Base-by-base conservation (phyloP, 2,113 vertebrate species). In the Sinocyclocheilus anophthalmus region DNA sequence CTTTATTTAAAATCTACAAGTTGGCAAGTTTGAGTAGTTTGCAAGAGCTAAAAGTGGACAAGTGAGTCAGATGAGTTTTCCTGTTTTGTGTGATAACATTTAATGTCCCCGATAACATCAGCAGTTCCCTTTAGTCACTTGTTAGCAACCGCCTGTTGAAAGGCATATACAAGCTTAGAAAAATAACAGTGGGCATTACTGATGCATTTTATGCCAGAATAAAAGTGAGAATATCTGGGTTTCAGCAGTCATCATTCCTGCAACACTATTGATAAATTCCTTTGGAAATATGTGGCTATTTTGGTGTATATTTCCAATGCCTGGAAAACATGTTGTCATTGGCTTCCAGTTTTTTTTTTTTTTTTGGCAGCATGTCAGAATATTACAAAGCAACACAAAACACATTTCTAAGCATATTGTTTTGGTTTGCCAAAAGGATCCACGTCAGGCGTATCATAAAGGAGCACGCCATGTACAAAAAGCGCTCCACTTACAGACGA, bases 381-480 rank as follows among this genome's bases (percentile, higher is more conserved):
- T 72, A 39, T 72, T 22, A 70, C 18, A 3, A 37, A 39, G 20
- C 37, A 24, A 45, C 39, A 75, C 39, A 3, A 45, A 45, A 24
- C 39, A 48, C 1, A 12, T 73, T 73, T 39, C 20, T 45, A 50
- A 76, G 73, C n/a, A 50, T 76, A 14, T 16, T 76, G 22, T 22
- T 20, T 22, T 45, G 4, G 9, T 39, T 55, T 69, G 92, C 88
- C 10, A 92, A 94, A 88, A 99, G 98, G 90, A 95, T 97, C 86
- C 88, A 94, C 48, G 91, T 99, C 57, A 98, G 95, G 90, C 94
- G 97, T 0, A 92, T 99, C 2, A 98, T 99, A 11, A 97, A 95
- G 0, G 95, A 95, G 92, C 97, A 95, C 87, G 97, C 97, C 0
- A 95, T 97, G 42, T 99, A 99, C 0, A 97, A 98, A 92, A 99